Percentiles rank a stretch among this genome's conserved stretches.
Conservation (phyloP, 2,113 vertebrate species). For the Corynorhinus townsendii region DNA sequence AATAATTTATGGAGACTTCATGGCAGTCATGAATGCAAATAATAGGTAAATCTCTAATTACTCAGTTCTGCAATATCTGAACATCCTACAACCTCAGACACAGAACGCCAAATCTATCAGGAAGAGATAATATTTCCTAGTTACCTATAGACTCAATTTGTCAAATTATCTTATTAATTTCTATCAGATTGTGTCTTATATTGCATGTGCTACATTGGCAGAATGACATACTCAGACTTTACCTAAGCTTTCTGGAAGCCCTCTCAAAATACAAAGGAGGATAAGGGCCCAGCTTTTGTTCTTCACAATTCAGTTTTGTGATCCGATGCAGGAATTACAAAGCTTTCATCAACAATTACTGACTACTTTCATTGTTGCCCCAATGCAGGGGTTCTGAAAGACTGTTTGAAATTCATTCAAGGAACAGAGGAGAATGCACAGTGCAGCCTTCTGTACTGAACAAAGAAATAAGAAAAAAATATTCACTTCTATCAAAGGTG, state of each 20-base stretch:
- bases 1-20: constrained; percentile 23
- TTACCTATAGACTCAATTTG: background rate
- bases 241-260: constrained; percentile 6
- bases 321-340: constrained; percentile 29
- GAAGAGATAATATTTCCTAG: background rate
- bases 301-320: constrained; percentile 16
- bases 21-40: background rate
- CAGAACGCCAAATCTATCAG: background rate
- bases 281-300: constrained; percentile 43
- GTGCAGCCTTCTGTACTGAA: constrained; percentile 36
- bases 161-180: constrained; percentile 20
- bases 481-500: background rate
- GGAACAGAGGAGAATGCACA: constrained; percentile 23
- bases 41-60: background rate
- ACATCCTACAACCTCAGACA: background rate
- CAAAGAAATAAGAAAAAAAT: constrained; percentile 52
- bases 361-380: constrained; percentile 30
- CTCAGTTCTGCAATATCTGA: background rate
- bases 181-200: background rate
- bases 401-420: constrained; percentile 51
- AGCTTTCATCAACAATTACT: constrained; percentile 59
- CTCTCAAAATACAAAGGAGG: constrained; percentile 28
- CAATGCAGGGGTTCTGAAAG: constrained; percentile 49
- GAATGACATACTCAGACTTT: background rate
- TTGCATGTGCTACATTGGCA: background rate